Base-by-base conservation (phyloP, 1,140 invertebrate species). In the Megalonaias nervosa region DNA sequence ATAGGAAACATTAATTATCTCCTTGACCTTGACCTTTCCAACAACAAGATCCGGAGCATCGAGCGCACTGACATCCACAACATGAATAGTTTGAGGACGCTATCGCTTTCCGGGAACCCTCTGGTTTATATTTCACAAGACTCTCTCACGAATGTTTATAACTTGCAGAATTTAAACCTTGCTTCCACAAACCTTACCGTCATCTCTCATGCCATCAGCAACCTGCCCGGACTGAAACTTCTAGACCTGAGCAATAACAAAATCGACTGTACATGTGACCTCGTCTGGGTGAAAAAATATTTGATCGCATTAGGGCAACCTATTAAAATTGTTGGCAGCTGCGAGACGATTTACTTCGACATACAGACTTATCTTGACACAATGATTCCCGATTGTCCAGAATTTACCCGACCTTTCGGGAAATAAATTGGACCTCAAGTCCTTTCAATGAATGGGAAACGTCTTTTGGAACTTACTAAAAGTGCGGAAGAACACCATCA, bases 221-320 rank as follows among this genome's bases (percentile, higher is more conserved):
- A 74, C 38, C 56, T 78, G 1, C 17, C n/a, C 17, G 38, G 58
- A 62, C 66, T 78, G 16, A 1, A 62, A 23, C 56, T 21, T 2
- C 66, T 78, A 15, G 21, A 68, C 16, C 58, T 78, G 38, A 21
- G 16, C 9, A 38, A 64, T 2, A 60, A 71, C 1, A 55, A 62
- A 14, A 78, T 78, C 68, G 76, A 78, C 57, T 78, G 76, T 61
- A 78, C 76, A 19, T 78, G 76, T 67, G 76, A 78, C 55, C 21
- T 78, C 66, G 69, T 67, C 2, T 78, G 76, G 76, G 59, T 78
- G 13, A 64, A 68, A 23, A 48, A 15, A 21, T 78, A 71, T 71
- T 69, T 38, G 14, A 61, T 59, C n/a, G 64, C 23, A 11, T 61
- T 59, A 14, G 67, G 57, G 17, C 13, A 14, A 62, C 0, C 11